phyloP scores from a whole-genome alignment of 2,797 vertebrate genomes.

The Podarcis lilfordi region DNA sequence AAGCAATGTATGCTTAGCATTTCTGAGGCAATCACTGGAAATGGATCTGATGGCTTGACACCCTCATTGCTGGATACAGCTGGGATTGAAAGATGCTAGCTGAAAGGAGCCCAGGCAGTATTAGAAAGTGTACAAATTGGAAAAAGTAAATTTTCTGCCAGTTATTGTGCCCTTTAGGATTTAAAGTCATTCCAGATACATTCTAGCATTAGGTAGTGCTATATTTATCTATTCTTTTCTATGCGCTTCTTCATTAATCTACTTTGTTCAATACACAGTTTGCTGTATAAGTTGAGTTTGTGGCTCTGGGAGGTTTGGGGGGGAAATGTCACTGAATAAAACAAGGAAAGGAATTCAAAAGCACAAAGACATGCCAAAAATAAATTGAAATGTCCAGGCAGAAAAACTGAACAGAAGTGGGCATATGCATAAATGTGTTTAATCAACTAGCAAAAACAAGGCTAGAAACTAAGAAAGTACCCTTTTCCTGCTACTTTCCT shows the following conservation, averaged over 20 bases:
- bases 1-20: not conserved
- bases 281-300: not conserved
- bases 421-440: slow-evolving; percentile 59
- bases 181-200: not conserved
- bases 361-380: not conserved
- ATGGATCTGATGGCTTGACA: too few relatives aligned
- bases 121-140: not conserved
- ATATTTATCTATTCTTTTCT: not conserved
- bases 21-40: not conserved
- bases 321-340: slow-evolving; percentile 30
- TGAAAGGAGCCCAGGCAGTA: too few relatives aligned
- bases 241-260: not conserved
- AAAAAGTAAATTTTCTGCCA: not conserved
- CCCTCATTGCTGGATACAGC: too few relatives aligned
- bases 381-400: slow-evolving; percentile 45
- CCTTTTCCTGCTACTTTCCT: slow-evolving; percentile 38
- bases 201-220: not conserved
- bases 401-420: not conserved
- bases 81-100: too few relatives aligned
- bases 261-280: not conserved
- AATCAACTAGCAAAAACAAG: slow-evolving; percentile 44
- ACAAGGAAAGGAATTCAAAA: slow-evolving; percentile 11
- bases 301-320: slow-evolving; percentile 13
- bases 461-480: slow-evolving; percentile 47
- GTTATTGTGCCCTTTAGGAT: not conserved